These are phyloP conservation scores for Brassicogethes aeneus DNA, from an alignment of 2,888 invertebrate genomes.

Conservation along the genomic window DNA sequence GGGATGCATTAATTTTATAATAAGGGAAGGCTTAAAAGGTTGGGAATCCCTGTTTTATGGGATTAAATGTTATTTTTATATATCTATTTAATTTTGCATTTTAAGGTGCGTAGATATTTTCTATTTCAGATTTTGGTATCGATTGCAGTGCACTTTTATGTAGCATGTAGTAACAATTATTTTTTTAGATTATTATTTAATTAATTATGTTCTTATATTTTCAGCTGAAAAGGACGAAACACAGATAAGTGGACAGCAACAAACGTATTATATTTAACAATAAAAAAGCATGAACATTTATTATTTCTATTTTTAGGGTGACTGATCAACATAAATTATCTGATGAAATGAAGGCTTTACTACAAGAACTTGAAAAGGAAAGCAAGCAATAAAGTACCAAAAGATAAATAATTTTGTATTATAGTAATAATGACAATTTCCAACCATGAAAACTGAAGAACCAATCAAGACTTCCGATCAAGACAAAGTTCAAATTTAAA, in stretches of 20 bases:
- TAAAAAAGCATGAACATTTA: no score
- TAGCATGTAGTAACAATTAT: conserved; percentile 15
- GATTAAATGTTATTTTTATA: no score
- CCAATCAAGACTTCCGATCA: no score
- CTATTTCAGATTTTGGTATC: conserved; percentile 17
- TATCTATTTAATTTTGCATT: no score
- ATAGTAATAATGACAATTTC: background rate
- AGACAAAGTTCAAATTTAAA: no score
- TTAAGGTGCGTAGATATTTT: no score
- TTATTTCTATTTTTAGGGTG: conserved; percentile 33
- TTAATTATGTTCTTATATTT: conserved; percentile 20
- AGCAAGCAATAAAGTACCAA: conserved; percentile 34
- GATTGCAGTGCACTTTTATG: conserved; percentile 16
- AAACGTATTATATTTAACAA: background rate
- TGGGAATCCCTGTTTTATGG: no score
- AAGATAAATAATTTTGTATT: conserved; percentile 3
- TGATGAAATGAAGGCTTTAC: conserved; percentile 38
- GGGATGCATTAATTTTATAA: no score
- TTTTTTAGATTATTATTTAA: conserved; percentile 11
- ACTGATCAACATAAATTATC: conserved; percentile 38
- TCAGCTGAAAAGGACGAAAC: conserved; percentile 32
- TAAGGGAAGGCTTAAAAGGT: no score
- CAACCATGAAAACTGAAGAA: conserved; percentile 2
- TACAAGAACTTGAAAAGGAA: conserved; percentile 37
- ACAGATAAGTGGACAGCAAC: conserved; percentile 12